Base-by-base conservation (phyloP, 2,797 vertebrate genomes). In the Macrochelys suwanniensis region DNA sequence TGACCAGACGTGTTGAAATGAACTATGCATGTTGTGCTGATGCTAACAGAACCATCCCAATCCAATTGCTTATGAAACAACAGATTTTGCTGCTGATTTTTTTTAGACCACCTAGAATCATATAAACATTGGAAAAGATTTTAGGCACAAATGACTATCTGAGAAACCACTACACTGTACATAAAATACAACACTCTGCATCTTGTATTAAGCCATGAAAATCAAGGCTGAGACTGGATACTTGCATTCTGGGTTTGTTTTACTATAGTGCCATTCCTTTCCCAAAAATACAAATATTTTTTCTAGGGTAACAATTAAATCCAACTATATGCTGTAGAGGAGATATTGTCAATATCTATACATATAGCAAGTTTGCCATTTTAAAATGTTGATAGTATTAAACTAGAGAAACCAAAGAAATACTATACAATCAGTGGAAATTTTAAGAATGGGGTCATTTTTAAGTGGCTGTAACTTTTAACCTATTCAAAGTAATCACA, bases 161-260 rank as follows among this genome's bases (percentile, higher is more conserved):
- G 59, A 71, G 37, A 71, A 71, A 42, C 25, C 74, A 76, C 74
- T 47, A 12, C 26, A n/a, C 19, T 71, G 19, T 51, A 49, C 21
- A 1, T 37, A 68, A 4, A 49, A 87, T 23, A 42, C 37, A 77
- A 80, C 87, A 80, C 21, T 28, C 28, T 8, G 21, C 31, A 82
- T 42, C n/a, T 33, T 79, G 16, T 3, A 4, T 42, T 16, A 28
- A 90, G 51, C 54, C 7, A 2, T 26, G 77, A 71, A 0, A 0
- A 74, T 82, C 50, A 76, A 0, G 0, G 5, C 50, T 92, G 81
- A 88, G 37, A 57, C 17, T 82, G 65, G 42, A 45, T 89, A 76
- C 7, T 28, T 15, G 49, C 11, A 0, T 0, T 45, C 84, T 92
- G 17, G 47, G 59, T 37, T 61, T 76, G 80, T 76, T 93, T 26